These are phyloP conservation scores for Gymnocypris eckloni DNA, from an alignment of 2,797 vertebrate genomes.

Conservation along the genomic window DNA sequence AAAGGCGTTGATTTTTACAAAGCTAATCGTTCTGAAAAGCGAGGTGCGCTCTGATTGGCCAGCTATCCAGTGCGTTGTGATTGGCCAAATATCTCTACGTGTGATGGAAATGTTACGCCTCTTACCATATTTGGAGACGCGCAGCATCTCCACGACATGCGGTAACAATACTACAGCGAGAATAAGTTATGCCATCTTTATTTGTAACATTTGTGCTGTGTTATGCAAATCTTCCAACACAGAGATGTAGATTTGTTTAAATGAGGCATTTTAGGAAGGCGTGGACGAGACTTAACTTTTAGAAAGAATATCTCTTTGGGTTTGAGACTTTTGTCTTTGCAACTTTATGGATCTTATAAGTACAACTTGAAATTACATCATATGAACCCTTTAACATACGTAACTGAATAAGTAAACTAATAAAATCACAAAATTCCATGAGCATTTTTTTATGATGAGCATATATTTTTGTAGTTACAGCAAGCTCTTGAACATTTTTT, in stretches of 20 bases:
- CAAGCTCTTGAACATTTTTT: background rate
- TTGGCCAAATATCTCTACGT: background rate
- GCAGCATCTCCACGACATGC: background rate
- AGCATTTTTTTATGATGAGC: background rate
- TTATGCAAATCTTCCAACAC: background rate
- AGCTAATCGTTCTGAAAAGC: background rate
- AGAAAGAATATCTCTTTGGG: background rate
- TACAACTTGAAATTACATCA: no score
- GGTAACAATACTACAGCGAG: background rate
- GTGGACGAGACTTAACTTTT: no score
- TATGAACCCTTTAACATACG: no score
- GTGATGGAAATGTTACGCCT: background rate
- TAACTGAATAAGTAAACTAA: no score
- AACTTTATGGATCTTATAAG: no score
- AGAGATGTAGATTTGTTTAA: background rate
- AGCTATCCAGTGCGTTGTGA: background rate
- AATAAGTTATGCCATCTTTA: background rate
- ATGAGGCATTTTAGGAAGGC: background rate
- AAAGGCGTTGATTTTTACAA: background rate
- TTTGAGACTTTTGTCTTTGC: background rate
- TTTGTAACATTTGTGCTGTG: background rate
- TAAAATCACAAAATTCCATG: no score
- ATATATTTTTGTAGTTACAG: background rate
- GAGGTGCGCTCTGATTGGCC: background rate
- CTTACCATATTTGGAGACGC: background rate